phyloP scores from a whole-genome alignment of 2,888 invertebrate genomes.

The Drosophila setosimentum region DNA sequence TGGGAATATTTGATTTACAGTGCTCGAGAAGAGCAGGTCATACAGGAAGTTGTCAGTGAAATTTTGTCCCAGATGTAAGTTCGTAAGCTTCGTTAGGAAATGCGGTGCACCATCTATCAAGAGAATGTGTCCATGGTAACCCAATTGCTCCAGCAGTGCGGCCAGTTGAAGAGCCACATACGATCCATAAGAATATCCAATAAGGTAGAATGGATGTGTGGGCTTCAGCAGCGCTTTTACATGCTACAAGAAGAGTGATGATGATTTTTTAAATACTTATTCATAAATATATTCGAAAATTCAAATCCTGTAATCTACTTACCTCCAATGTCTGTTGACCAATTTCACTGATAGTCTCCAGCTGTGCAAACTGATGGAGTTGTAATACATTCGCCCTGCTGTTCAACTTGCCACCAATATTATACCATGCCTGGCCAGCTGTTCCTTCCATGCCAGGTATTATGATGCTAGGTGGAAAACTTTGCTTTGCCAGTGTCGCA shows the following conservation, averaged over 20 bases:
- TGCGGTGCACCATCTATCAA: slow-evolving; percentile 94
- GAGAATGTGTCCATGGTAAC: slow-evolving; percentile 88
- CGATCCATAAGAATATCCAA: slow-evolving; percentile 96
- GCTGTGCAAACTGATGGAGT: slow-evolving; percentile 73
- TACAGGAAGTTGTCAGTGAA: slow-evolving; percentile 81
- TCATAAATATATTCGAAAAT: not conserved
- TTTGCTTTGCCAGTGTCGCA: slow-evolving; percentile 61
- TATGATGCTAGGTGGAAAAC: slow-evolving; percentile 83
- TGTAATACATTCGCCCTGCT: slow-evolving; percentile 80
- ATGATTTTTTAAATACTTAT: not conserved
- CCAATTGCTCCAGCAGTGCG: slow-evolving; percentile 89
- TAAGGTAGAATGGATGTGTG: slow-evolving; percentile 89
- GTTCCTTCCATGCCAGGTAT: slow-evolving; percentile 90
- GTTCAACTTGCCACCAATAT: slow-evolving; percentile 72
- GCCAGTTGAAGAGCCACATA: slow-evolving; percentile 92
- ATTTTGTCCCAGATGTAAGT: slow-evolving; percentile 74
- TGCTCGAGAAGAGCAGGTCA: slow-evolving; percentile 75
- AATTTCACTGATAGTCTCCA: slow-evolving; percentile 73
- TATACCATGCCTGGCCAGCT: slow-evolving; percentile 85
- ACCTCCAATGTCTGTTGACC: slow-evolving; percentile 77
- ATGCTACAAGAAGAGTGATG: slow-evolving; percentile 85
- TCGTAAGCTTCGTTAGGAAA: slow-evolving; percentile 87
- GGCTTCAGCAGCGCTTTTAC: slow-evolving; percentile 87
- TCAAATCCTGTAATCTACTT: slow-evolving; percentile 18
- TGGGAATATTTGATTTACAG: slow-evolving; percentile 82